phyloP scores from a whole-genome alignment of 2,113 vertebrate genomes.

The Corydoras maculifer region DNA sequence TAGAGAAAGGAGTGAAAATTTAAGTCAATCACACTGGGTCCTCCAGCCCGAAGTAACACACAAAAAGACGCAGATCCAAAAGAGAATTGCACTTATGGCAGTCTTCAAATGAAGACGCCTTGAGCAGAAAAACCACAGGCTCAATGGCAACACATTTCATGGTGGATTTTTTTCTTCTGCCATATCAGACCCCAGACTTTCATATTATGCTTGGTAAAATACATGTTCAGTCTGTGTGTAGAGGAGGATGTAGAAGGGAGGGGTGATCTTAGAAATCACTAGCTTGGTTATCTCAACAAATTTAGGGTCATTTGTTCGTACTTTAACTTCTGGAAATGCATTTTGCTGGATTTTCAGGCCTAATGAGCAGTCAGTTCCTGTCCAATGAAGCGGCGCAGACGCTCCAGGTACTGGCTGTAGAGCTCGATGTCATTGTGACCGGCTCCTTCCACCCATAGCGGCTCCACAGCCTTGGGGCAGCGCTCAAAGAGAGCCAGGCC shows the following conservation, averaged over 20 bases:
- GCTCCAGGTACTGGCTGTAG: slow-evolving; percentile 97
- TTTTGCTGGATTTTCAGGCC: neutral
- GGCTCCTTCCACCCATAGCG: slow-evolving; percentile 94
- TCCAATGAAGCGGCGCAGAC: slow-evolving; percentile 92
- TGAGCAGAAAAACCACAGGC: neutral
- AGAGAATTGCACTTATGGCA: slow-evolving; percentile 23
- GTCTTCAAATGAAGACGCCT: slow-evolving; percentile 6
- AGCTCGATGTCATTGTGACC: slow-evolving; percentile 99
- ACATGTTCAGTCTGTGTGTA: no score
- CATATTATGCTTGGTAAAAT: neutral
- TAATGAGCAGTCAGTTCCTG: slow-evolving; percentile 82
- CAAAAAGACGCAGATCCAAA: neutral
- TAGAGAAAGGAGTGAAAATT: slow-evolving; percentile 5
- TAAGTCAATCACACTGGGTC: neutral
- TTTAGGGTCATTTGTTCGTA: no score
- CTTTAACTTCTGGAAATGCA: neutral
- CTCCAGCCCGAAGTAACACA: neutral
- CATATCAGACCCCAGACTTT: neutral
- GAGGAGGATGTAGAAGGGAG: no score
- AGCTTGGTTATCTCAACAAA: no score
- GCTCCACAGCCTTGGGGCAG: slow-evolving; percentile 95
- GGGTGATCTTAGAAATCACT: no score
- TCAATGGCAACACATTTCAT: neutral
- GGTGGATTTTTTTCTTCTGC: neutral
- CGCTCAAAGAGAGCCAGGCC: slow-evolving; percentile 93